Evolutionary conservation across 2,888 invertebrate species (phyloP), one percentile per base, ranked within the genome.

Genomic region (Odontocerum albicorne): DNA sequence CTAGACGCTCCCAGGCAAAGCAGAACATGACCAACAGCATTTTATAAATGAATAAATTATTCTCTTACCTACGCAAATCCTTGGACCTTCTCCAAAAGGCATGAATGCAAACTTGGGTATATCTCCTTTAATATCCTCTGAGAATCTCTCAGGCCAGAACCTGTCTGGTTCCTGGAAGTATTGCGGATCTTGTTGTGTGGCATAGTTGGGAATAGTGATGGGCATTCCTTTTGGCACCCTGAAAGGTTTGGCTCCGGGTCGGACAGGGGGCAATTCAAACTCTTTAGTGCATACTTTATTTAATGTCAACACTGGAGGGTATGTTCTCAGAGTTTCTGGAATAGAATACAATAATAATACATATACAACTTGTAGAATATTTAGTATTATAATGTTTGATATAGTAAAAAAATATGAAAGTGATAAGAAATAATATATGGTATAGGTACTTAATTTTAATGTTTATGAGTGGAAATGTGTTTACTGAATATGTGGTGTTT

Each of bases 121-220:
- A 17, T 64, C 63, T 3, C 55, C 60, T 16, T 64, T 64, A 3
- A 64, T 65, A 46, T 74, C 72, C 4, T 69, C 67, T 13, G 62
- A 64, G 61, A 80, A 80, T 44, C 80, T 66, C 55, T 76, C 76
- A 1, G 81, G 81, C 60, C 78, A 72, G 62, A 80, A 82, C 60
- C 67, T 70, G 1, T 73, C 69, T 0, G 81, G 80, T 12, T 80
- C 65, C 0, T 75, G 72, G 62, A 68, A 81, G 62, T 72, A 70
- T 6, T 72, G 65, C 1, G 73, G 69, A 65, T 80, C 76, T 22
- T 66, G 67, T 49, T 81, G 81, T 6, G 80, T 40, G 1, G 69
- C 71, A 19, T 66, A 62, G 1, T 72, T 62, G 0, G 76, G 72
- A 31, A 79, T 67, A 0, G 67, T 49, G 0, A 77, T 58, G 10